Evolutionary conservation across 2,888 invertebrate genomes (phyloP).

Genomic region (Agrotis segetum): DNA sequence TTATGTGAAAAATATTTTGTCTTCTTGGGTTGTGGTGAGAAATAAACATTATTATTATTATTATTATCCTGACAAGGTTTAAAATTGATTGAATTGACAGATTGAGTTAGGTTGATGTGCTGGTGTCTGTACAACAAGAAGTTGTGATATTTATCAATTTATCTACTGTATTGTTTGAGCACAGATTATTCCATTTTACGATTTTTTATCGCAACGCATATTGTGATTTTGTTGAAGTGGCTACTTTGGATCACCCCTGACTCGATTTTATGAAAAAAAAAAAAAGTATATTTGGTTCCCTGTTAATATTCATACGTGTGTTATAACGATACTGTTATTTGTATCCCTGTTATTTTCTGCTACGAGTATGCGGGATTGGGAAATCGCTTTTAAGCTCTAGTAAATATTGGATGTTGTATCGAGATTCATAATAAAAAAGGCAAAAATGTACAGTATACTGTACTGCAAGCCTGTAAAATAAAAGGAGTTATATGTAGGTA

Average conservation of each 20-base stretch:
- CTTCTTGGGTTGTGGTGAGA: no score
- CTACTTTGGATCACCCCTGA: no score
- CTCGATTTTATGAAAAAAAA: constrained; percentile 7
- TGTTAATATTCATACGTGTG: constrained; percentile 6
- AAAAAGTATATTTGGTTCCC: background rate
- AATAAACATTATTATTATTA: no score
- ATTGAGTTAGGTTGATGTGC: no score
- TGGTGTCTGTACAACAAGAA: background rate
- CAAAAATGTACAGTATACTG: background rate
- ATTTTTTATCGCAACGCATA: no score
- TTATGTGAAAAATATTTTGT: no score
- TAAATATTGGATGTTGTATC: constrained; percentile 33
- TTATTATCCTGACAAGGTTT: no score
- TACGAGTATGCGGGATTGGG: background rate
- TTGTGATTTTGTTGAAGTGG: no score
- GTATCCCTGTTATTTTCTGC: background rate
- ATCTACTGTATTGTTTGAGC: no score
- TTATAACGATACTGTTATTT: constrained; percentile 5
- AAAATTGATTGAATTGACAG: no score
- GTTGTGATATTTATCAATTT: no score
- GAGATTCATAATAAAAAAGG: background rate
- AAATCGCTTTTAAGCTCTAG: constrained; percentile 11
- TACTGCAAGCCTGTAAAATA: background rate
- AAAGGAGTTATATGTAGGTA: background rate
- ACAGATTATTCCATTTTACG: no score